These are phyloP conservation scores for Antennarius striatus DNA, from an alignment of 2,113 vertebrate species.

Conservation along the genomic window DNA sequence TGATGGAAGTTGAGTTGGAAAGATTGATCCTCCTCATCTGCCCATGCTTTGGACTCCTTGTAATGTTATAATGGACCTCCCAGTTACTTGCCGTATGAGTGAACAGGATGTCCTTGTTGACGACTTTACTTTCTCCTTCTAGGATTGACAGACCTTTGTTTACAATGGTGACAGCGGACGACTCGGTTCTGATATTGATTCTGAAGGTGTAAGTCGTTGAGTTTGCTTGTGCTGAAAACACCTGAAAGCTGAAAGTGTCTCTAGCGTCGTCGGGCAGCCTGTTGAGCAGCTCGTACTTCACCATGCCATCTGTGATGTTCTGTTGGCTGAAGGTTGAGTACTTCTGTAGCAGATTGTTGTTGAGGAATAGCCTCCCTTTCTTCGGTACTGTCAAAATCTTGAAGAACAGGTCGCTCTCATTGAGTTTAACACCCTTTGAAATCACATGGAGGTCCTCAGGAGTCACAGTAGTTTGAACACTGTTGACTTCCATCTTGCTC, in stretches of 20 bases:
- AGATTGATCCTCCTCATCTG: slow-evolving; percentile 77
- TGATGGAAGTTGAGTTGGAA: slow-evolving; percentile 71
- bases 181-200: slow-evolving; percentile 80
- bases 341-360: slow-evolving; percentile 73
- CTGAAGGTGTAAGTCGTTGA: slow-evolving; percentile 81
- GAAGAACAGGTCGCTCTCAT: slow-evolving; percentile 79
- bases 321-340: slow-evolving; percentile 86
- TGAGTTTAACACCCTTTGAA: slow-evolving; percentile 73
- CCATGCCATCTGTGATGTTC: slow-evolving; percentile 78
- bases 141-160: slow-evolving; percentile 83
- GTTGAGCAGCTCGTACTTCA: slow-evolving; percentile 81
- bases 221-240: slow-evolving; percentile 79
- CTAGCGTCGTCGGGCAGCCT: slow-evolving; percentile 62
- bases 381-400: slow-evolving; percentile 80
- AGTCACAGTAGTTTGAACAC: slow-evolving; percentile 72
- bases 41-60: slow-evolving; percentile 80
- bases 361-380: slow-evolving; percentile 82
- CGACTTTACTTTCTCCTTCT: slow-evolving; percentile 86
- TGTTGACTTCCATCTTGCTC: slow-evolving; percentile 78
- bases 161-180: slow-evolving; percentile 70
- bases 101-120: slow-evolving; percentile 82
- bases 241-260: slow-evolving; percentile 84
- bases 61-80: slow-evolving; percentile 80
- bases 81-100: slow-evolving; percentile 73
- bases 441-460: slow-evolving; percentile 79